These are phyloP conservation scores for Equus przewalskii DNA, from an alignment of 2,113 vertebrate genomes.

Conservation along the genomic window DNA sequence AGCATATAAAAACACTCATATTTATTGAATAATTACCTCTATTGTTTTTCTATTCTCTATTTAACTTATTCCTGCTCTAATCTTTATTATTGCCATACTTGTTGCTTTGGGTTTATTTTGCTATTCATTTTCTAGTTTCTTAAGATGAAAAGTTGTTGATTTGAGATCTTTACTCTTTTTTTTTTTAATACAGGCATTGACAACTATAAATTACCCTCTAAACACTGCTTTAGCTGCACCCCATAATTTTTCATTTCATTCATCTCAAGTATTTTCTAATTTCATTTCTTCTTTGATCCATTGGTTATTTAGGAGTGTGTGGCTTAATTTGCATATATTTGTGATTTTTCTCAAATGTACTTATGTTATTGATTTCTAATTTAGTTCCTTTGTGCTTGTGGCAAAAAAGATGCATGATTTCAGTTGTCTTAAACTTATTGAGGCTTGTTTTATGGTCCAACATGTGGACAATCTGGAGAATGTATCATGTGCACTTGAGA, in stretches of 20 bases:
- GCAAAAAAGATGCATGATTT: neutral
- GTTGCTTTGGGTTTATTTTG: neutral
- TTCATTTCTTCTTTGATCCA: neutral
- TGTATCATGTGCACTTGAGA: neutral
- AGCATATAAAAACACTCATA: neutral
- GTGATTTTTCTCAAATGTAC: neutral
- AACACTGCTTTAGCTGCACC: neutral
- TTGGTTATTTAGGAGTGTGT: neutral
- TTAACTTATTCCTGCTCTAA: neutral
- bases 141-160: neutral
- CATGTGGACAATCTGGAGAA: neutral
- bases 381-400: neutral
- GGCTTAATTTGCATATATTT: constrained; percentile 1
- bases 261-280: neutral
- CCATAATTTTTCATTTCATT: neutral
- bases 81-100: neutral
- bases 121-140: neutral
- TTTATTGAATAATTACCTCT: neutral
- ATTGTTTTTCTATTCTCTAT: neutral
- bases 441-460: neutral
- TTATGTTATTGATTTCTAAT: neutral
- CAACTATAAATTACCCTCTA: neutral
- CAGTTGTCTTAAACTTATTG: neutral
- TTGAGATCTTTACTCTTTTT: neutral
- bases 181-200: neutral